Base-by-base conservation (phyloP, 2,797 vertebrate species). In the Dryobates pubescens region DNA sequence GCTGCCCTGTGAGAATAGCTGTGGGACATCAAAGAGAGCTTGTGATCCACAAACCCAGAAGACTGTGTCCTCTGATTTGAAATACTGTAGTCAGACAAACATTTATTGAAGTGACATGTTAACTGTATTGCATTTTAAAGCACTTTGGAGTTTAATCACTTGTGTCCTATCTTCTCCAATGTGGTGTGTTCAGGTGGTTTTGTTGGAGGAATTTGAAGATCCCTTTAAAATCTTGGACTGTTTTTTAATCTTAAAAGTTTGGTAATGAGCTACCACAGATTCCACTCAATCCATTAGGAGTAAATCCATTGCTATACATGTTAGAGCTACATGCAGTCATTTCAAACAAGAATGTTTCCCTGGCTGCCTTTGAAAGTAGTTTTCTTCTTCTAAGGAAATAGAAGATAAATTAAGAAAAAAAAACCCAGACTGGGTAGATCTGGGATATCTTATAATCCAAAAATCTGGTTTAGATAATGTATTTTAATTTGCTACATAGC, bases 21-120 rank as follows among this genome's bases (percentile, higher is more conserved):
- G 62, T 67, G 77, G 75, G 62, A 95, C 81, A 91, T 92, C 82
- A 91, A 93, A 96, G 89, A 61, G 59, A 82, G 65, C n/a, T 49
- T 5, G 9, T 88, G 80, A 96, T 84, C 61, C 80, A 67, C 67
- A 76, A 91, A 85, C 82, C 61, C 68, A 86, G 89, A 80, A 59
- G 41, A 36, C 68, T 63, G 3, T n/a, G n/a, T 84, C 56, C 11
- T 69, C 76, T 77, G 68, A 76, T 94, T 95, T 91, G 92, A 87
- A 95, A 92, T 71, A 63, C 12, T 70, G 45, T 69, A 36, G 59
- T 84, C 65, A 90, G 29, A 34, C 91, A 70, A 86, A 74, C 24
- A 47, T 86, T 86, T 77, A 76, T 85, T 2, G 17, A 41, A 89
- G 47, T 12, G 36, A 70, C 73, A 65, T 26, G 13, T 75, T 89